Evolutionary conservation across 2,888 invertebrate species (phyloP).

Genomic region (Melangyna quadrimaculata): DNA sequence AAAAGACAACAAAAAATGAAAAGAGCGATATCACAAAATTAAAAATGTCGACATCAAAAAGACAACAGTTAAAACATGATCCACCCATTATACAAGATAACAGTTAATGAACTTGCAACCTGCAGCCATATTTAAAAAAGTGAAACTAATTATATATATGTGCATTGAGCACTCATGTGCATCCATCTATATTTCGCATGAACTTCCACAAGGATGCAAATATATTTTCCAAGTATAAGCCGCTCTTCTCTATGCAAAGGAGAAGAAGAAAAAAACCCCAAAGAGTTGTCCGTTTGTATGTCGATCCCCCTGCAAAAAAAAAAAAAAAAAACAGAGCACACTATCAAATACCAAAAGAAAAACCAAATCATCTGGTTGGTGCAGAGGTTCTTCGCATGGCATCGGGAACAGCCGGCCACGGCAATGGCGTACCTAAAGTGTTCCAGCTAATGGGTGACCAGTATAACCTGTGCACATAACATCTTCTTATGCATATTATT

Average conservation of each 20-base stretch:
- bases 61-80: constrained; percentile 61
- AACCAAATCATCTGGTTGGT: constrained; percentile 62
- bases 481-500: constrained; percentile 54
- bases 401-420: background rate
- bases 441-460: constrained; percentile 71
- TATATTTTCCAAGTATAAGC: constrained; percentile 10
- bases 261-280: background rate
- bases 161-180: constrained; percentile 68
- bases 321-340: background rate
- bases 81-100: constrained; percentile 48
- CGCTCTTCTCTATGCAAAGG: background rate
- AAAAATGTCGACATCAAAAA: constrained; percentile 43
- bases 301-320: constrained; percentile 4
- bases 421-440: constrained; percentile 65
- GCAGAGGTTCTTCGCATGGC: constrained; percentile 32
- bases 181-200: constrained; percentile 64
- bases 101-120: constrained; percentile 62
- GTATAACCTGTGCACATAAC: constrained; percentile 62
- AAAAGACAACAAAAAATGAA: background rate
- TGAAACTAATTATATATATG: constrained; percentile 71
- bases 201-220: constrained; percentile 66
- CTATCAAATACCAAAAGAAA: constrained; percentile 4
- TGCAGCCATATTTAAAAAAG: constrained; percentile 72
- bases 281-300: background rate
- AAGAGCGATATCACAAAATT: constrained; percentile 18